phyloP scores from a whole-genome alignment of 2,113 vertebrate genomes.

The Chinchilla lanigera region DNA sequence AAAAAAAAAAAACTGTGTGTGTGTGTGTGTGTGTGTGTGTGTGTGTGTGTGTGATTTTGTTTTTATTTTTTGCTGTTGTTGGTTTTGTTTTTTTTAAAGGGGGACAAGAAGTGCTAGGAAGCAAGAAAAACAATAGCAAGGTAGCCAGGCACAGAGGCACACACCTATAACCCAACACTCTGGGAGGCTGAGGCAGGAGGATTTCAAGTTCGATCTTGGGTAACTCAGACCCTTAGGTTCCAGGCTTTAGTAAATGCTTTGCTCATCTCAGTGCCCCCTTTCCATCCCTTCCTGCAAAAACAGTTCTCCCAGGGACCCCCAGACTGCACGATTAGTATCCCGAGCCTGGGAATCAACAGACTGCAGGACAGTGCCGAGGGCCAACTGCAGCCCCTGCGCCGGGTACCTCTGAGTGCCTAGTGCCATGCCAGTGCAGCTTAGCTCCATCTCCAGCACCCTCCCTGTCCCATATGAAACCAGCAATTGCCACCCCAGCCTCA shows the following conservation, averaged over 20 bases:
- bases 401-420: background rate
- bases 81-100: background rate
- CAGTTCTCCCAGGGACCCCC: background rate
- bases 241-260: background rate
- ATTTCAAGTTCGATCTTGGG: no score
- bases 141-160: background rate
- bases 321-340: background rate
- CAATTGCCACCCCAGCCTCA: background rate
- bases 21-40: no score
- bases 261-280: background rate
- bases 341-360: background rate
- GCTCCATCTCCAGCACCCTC: background rate
- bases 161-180: background rate
- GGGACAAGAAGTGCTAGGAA: background rate
- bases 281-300: background rate
- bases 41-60: no score
- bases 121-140: background rate
- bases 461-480: background rate
- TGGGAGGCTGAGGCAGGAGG: background rate
- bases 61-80: no score
- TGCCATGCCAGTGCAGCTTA: background rate
- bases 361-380: background rate
- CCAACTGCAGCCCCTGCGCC: accelerated
- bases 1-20: background rate
- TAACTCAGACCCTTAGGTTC: background rate